Percentiles rank a stretch among this genome's conserved stretches.
Conservation (phyloP, 1,140 invertebrate species). For the Drosophila baimaii region DNA sequence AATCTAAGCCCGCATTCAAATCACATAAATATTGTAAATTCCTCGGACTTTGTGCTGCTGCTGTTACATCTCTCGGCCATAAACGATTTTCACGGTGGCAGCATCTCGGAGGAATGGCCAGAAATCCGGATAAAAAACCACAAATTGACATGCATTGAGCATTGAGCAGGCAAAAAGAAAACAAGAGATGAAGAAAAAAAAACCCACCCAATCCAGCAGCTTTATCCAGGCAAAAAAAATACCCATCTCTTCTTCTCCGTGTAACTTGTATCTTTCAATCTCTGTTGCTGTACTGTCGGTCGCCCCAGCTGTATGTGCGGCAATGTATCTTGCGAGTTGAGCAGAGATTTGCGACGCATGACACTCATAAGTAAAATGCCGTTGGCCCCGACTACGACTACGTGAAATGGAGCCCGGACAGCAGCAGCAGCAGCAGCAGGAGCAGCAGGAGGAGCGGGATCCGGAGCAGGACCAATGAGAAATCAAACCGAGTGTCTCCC, state of each 20-base stretch:
- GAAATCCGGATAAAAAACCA: conserved; percentile 45
- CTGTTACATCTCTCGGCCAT: conserved; percentile 36
- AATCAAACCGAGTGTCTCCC: conserved; percentile 60
- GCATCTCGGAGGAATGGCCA: conserved; percentile 6
- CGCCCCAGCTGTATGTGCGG: conserved; percentile 26
- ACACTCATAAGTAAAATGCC: conserved; percentile 79
- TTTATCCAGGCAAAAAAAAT: conserved; percentile 31
- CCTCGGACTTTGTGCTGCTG: conserved; percentile 31
- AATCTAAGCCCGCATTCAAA: conserved; percentile 70
- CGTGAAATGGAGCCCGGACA: conserved; percentile 35
- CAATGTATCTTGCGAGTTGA: conserved; percentile 57
- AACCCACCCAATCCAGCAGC: conserved; percentile 14
- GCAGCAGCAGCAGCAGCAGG: not conserved
- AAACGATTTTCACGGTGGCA: conserved; percentile 65
- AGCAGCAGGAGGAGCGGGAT: not conserved
- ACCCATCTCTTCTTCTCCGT: conserved; percentile 3
- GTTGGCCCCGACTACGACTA: conserved; percentile 20
- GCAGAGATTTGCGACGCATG: conserved; percentile 75
- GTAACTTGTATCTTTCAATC: conserved; percentile 48
- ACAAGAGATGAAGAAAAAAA: no score
- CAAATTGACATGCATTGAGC: conserved; percentile 77
- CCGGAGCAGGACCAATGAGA: conserved; percentile 44
- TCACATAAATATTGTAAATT: conserved; percentile 64
- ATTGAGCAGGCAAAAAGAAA: conserved; percentile 46
- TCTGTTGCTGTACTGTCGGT: conserved; percentile 28